Conservation (phyloP, 2,797 vertebrate genomes). For the Delichon dasypus region DNA sequence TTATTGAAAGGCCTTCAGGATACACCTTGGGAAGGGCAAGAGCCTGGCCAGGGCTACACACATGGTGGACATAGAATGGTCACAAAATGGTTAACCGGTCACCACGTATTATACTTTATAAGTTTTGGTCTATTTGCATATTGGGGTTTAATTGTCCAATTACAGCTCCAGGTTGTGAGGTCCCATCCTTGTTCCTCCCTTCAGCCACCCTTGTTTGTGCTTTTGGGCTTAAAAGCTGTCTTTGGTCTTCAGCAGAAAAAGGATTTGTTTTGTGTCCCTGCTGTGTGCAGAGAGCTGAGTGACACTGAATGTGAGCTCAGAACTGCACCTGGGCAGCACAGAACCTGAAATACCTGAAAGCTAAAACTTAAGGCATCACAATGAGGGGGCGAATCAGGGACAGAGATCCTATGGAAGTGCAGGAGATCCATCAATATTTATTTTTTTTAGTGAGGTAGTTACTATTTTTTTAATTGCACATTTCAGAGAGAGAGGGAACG, state of each 20-base stretch:
- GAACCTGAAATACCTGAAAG: neutral
- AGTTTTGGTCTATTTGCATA: neutral
- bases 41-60: too few species aligned
- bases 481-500: neutral
- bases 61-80: neutral
- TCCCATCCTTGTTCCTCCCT: neutral
- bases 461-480: neutral
- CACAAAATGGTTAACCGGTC: neutral
- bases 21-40: neutral
- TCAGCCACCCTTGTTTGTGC: neutral
- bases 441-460: neutral
- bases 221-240: neutral
- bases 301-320: neutral
- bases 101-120: neutral
- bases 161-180: neutral
- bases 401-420: neutral
- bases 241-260: neutral
- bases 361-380: neutral
- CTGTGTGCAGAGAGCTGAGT: neutral
- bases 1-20: neutral
- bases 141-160: neutral
- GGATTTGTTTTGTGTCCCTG: neutral
- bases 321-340: neutral
- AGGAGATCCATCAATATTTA: neutral
- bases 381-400: neutral